A percentile compares a stretch with the other conserved stretches of the same genome.
phyloP scores from a whole-genome alignment of 2,888 invertebrate species.

The Eretmocerus hayati region DNA sequence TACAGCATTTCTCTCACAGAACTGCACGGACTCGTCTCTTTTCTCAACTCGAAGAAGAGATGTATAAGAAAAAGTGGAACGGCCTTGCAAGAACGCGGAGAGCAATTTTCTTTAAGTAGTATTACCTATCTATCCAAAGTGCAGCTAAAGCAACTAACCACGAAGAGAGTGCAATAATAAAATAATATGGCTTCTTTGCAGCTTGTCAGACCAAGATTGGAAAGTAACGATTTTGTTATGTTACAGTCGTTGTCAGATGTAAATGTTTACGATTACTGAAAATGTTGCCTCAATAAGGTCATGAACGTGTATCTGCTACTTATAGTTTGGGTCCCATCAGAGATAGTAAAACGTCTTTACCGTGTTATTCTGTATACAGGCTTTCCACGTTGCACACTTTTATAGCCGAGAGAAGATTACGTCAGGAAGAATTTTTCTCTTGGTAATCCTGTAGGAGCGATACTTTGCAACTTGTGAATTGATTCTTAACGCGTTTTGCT shows the following conservation, averaged over 20 bases:
- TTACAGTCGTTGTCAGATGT: no score
- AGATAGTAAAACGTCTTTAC: no score
- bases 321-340: no score
- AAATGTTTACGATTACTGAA: background rate
- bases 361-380: no score
- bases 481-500: background rate
- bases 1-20: no score
- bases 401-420: background rate
- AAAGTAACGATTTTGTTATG: background rate
- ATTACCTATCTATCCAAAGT: no score
- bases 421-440: no score
- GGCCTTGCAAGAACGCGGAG: no score
- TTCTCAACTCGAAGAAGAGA: slow-evolving; percentile 2
- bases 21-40: background rate
- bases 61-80: slow-evolving; percentile 12
- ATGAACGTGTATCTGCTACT: background rate
- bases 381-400: background rate
- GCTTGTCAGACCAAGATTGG: slow-evolving; percentile 7
- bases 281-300: background rate
- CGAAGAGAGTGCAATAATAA: no score
- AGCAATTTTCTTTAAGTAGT: no score
- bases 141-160: no score
- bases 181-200: no score
- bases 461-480: background rate
- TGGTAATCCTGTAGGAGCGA: background rate